Conservation (phyloP, 2,888 invertebrate species). For the Hyposoter dolosus region DNA sequence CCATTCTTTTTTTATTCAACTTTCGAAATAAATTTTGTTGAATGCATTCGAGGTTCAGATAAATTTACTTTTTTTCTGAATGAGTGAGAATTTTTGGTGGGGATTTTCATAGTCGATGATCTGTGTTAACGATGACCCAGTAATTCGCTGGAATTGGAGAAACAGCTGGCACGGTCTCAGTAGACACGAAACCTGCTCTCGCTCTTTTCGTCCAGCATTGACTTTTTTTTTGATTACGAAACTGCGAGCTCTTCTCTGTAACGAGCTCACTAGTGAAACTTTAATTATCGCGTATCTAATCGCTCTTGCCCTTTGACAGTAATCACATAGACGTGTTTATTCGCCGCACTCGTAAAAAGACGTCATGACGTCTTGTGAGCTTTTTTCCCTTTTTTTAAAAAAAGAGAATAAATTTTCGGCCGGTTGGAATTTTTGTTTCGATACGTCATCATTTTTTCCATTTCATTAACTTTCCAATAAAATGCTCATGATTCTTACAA, state of each 20-base stretch:
- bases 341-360: neutral
- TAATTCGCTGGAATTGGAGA: neutral
- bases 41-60: neutral
- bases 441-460: neutral
- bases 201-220: conserved; percentile 2
- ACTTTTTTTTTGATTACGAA: conserved; percentile 31
- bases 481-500: neutral
- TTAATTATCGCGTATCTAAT: conserved; percentile 65
- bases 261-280: conserved; percentile 37
- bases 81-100: neutral
- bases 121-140: neutral
- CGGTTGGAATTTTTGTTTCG: neutral
- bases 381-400: neutral
- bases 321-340: conserved; percentile 31
- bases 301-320: conserved; percentile 65
- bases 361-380: neutral
- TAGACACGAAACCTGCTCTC: neutral
- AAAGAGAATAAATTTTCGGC: neutral
- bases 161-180: conserved; percentile 6
- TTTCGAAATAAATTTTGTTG: neutral
- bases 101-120: neutral
- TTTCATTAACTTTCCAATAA: too few relatives aligned
- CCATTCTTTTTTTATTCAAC: neutral
- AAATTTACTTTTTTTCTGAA: neutral
- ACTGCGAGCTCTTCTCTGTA: conserved; percentile 12